Evolutionary conservation across 2,113 vertebrate genomes (phyloP), one percentile per base, ranked within the genome.

Genomic region (Tachysurus vachellii): DNA sequence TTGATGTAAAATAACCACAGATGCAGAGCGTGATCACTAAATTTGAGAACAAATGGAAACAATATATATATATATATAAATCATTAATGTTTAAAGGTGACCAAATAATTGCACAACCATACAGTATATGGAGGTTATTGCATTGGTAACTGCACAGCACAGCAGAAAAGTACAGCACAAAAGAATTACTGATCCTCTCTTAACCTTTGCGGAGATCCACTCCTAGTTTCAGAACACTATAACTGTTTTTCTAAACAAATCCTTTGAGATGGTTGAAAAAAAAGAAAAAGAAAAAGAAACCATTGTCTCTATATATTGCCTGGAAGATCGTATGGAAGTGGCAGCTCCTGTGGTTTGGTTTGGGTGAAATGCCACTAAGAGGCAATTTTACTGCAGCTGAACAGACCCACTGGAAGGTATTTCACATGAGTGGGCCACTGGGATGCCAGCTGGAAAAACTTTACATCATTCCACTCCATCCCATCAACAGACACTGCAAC

Each of bases 361-460:
- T 21, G 11, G 50, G 42, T 47, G 21, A 64, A 59, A 64, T 12
- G 62, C 75, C 70, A 80, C 66, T 88, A 86, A 92, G 93, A 93
- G 85, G 91, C 88, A n/a, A 93, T 80, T 90, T 95, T 95, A 80
- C 88, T 93, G 84, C 92, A 92, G 84, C 93, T 91, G 73, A 95
- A 96, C 56, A 96, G 91, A 70, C 95, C 95, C 66, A 96, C 95
- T 0, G 95, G 95, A 70, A 96, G 94, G 89, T 96, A 94, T 91
- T 96, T 96, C 85, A 96, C 95, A 1, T 96, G 95, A 2, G 95
- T 96, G 56, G 95, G 95, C 95, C 95, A 96, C 92, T 96, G 95
- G 17, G 95, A 94, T 0, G 95, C 88, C 83, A 91, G 57, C 90
- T 91, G 88, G 73, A 91, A 91, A 81, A 91, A 91, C 87, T 91